These are phyloP conservation scores for Dolichopus griseipennis DNA, from an alignment of 2,888 invertebrate species.

Conservation along the genomic window DNA sequence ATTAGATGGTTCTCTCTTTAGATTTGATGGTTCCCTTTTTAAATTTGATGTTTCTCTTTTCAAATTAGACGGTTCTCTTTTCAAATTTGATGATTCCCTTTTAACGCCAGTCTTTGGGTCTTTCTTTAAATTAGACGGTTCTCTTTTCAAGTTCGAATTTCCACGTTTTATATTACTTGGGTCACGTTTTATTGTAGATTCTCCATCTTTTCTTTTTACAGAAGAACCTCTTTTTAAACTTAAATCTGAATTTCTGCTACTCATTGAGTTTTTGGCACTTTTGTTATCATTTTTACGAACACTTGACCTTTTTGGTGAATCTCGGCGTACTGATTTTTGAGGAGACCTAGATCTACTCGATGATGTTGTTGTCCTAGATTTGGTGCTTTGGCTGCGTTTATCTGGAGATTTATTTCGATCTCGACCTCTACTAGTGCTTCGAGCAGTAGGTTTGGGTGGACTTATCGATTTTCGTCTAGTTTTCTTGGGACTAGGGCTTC, in stretches of 20 bases:
- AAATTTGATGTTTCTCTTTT: conserved; percentile 25
- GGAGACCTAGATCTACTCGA: conserved; percentile 11
- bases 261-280: conserved; percentile 40
- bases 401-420: conserved; percentile 17
- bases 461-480: conserved; percentile 32
- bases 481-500: conserved; percentile 21
- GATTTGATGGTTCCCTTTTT: conserved; percentile 17
- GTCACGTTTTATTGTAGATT: conserved; percentile 24
- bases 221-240: conserved; percentile 14
- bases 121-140: conserved; percentile 12
- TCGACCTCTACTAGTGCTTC: conserved; percentile 15
- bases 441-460: conserved; percentile 24
- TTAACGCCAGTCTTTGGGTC: conserved; percentile 20
- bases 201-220: conserved; percentile 13
- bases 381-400: conserved; percentile 22
- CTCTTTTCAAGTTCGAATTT: conserved; percentile 23
- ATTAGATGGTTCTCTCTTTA: conserved; percentile 16
- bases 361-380: conserved; percentile 22
- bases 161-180: conserved; percentile 26
- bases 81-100: conserved; percentile 23
- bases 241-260: conserved; percentile 13
- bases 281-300: conserved; percentile 27
- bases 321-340: conserved; percentile 19
- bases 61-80: conserved; percentile 24
- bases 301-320: conserved; percentile 20